Conservation (phyloP, 2,797 vertebrate genomes). For the Tapirus indicus region DNA sequence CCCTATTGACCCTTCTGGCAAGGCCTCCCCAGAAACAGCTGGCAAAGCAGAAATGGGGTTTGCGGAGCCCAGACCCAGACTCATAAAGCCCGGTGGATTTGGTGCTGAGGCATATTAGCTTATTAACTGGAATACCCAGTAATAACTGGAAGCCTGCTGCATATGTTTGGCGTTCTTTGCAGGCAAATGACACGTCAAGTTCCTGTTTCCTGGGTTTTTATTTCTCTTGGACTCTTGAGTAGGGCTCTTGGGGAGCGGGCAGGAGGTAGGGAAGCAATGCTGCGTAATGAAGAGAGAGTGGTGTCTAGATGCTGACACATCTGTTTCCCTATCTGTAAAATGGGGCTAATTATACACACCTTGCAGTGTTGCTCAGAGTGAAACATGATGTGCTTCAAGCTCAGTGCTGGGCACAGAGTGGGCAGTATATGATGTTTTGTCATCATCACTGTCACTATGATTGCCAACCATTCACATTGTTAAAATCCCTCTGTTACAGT, state of each 20-base stretch:
- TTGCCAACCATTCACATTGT: background rate
- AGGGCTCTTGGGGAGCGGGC: background rate
- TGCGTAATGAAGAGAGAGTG: background rate
- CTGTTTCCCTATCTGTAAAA: background rate
- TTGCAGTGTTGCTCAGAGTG: background rate
- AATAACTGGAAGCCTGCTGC: background rate
- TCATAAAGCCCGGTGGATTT: background rate
- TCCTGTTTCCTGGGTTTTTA: background rate
- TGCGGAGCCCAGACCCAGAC: background rate
- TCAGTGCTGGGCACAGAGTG: background rate
- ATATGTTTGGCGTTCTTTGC: background rate
- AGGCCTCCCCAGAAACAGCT: background rate
- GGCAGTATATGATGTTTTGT: rapidly evolving
- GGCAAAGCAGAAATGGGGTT: background rate
- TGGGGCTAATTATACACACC: background rate
- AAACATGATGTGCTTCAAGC: background rate
- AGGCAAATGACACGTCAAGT: background rate
- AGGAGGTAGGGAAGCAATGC: background rate
- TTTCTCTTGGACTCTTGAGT: background rate
- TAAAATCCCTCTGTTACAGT: background rate
- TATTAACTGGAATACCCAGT: background rate
- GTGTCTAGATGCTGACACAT: background rate
- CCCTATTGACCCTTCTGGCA: background rate
- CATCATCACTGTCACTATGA: background rate
- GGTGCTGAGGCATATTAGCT: background rate